Percentiles rank a stretch among this genome's conserved stretches.
Conservation (phyloP, 92 coral and sea anemone species). For the Zoanthus sansibaricus region DNA sequence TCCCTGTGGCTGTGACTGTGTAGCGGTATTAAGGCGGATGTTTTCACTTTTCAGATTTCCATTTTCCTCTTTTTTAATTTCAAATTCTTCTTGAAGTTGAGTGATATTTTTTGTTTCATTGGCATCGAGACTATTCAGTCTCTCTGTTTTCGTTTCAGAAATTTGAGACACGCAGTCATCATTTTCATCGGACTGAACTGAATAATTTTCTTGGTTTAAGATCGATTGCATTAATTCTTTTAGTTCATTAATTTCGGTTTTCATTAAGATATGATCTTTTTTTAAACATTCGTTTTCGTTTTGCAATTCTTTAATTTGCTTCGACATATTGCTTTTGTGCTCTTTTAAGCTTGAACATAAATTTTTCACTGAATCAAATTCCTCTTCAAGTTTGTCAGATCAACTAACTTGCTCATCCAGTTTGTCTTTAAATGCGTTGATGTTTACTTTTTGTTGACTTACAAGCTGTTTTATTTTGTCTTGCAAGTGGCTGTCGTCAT, state of each 20-base stretch:
- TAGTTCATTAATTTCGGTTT: slow-evolving; percentile 12
- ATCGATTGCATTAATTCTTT: slow-evolving; percentile 15
- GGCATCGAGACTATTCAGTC: neutral
- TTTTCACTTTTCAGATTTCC: too few relatives aligned
- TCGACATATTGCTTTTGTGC: slow-evolving; percentile 2
- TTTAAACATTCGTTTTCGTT: slow-evolving; percentile 3
- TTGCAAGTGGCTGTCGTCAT: neutral
- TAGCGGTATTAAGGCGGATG: too few relatives aligned
- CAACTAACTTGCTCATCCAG: neutral
- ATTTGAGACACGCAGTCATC: slow-evolving; percentile 10
- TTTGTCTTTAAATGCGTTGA: neutral
- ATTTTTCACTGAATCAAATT: neutral
- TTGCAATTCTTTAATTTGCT: slow-evolving; percentile 26
- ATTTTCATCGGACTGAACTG: neutral
- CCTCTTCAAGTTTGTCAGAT: neutral
- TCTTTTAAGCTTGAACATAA: slow-evolving; percentile 2
- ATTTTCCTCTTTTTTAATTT: too few relatives aligned
- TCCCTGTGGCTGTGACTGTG: too few relatives aligned
- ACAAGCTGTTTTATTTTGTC: slow-evolving; percentile 10
- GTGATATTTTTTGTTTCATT: neutral
- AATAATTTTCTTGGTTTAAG: slow-evolving; percentile 4
- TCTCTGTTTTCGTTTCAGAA: neutral
- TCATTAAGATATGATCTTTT: slow-evolving; percentile 12
- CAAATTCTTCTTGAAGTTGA: too few relatives aligned
- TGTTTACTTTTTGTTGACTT: slow-evolving; percentile 6